These are phyloP conservation scores for Platycercus adscitus DNA, from an alignment of 2,113 vertebrate species.

Conservation along the genomic window DNA sequence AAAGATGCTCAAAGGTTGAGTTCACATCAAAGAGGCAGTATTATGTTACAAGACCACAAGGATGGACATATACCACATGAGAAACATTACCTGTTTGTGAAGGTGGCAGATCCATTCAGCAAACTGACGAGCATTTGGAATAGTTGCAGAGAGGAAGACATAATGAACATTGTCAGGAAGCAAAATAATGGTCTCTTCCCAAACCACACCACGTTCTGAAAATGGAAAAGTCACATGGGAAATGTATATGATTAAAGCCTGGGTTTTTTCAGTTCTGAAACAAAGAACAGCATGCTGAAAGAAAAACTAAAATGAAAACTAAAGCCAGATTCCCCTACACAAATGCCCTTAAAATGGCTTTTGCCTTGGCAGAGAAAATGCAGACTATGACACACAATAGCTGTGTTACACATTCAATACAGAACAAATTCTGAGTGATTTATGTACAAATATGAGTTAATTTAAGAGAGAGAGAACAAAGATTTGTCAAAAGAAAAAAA, in stretches of 20 bases:
- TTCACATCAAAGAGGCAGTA: background rate
- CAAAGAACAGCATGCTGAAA: background rate
- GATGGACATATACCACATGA: background rate
- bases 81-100: constrained; percentile 89
- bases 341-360: background rate
- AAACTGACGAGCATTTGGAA: constrained; percentile 97
- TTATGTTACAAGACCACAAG: background rate
- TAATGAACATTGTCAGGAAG: constrained; percentile 98
- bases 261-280: background rate
- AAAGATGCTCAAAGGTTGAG: background rate
- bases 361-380: background rate
- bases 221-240: background rate
- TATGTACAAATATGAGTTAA: background rate
- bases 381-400: background rate
- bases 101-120: constrained; percentile 99
- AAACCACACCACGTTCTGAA: constrained; percentile 96
- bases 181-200: constrained; percentile 99
- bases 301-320: background rate
- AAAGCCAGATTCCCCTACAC: background rate
- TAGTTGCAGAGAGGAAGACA: constrained; percentile 97
- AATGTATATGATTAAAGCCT: background rate
- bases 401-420: background rate
- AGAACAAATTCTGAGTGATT: background rate
- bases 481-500: background rate
- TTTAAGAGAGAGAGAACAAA: background rate